Evolutionary conservation across 2,797 vertebrate genomes (phyloP).

Genomic region (Ispidina picta): DNA sequence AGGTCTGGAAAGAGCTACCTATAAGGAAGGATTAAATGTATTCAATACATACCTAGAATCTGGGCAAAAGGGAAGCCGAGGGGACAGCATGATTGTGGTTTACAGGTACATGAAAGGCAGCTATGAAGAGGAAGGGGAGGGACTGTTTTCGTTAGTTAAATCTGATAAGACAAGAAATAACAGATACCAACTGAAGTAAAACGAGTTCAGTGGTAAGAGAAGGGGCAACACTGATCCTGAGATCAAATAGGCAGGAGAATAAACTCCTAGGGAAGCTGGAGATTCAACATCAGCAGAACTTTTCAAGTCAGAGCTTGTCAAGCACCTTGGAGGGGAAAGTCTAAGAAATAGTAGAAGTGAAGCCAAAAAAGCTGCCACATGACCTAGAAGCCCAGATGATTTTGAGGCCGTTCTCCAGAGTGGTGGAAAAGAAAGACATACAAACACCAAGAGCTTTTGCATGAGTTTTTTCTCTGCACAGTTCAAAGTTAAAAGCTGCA

Average conservation of each 20-base stretch:
- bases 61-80: slow-evolving; percentile 4
- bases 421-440: not conserved
- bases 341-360: not conserved
- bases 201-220: not conserved
- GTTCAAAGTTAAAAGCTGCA: not conserved
- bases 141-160: slow-evolving; percentile 29
- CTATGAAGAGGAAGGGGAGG: slow-evolving; percentile 21
- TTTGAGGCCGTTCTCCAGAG: not conserved
- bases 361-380: not conserved
- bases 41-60: slow-evolving; percentile 31
- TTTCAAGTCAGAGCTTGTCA: slow-evolving; percentile 3
- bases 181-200: slow-evolving; percentile 26
- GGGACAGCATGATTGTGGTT: slow-evolving; percentile 9
- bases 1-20: slow-evolving; percentile 37
- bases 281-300: not conserved
- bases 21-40: slow-evolving; percentile 55
- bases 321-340: not conserved
- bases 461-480: not conserved
- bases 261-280: not conserved
- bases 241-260: not conserved
- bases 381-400: not conserved
- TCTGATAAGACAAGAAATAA: slow-evolving; percentile 45
- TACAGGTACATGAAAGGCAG: slow-evolving; percentile 42
- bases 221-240: not conserved
- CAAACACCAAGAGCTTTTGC: not conserved